These are phyloP conservation scores for Leptatherina wallacei DNA, from an alignment of 2,797 vertebrate genomes.

Conservation along the genomic window DNA sequence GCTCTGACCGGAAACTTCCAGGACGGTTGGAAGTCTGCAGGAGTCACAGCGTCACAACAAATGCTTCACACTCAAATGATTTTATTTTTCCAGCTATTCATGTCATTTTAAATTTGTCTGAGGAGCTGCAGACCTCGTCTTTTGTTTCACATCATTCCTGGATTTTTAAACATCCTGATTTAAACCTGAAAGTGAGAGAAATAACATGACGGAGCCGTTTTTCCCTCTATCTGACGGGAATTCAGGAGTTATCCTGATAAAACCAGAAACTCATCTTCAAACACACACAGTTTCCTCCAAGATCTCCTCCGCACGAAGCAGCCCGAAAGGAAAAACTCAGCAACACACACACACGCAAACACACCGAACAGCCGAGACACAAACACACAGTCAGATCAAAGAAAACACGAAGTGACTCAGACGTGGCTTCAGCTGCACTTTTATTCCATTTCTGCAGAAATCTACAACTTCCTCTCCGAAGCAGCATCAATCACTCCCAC, in stretches of 20 bases:
- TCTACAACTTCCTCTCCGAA: neutral
- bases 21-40: neutral
- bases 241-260: too few relatives aligned
- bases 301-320: too few relatives aligned
- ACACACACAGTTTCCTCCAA: neutral
- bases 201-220: neutral
- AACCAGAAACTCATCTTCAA: too few relatives aligned
- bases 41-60: too few relatives aligned
- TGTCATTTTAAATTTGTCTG: neutral
- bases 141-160: neutral
- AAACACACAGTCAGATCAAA: neutral
- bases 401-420: too few relatives aligned
- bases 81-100: neutral
- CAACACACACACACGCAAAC: neutral
- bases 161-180: too few relatives aligned
- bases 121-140: too few relatives aligned
- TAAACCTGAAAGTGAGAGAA: neutral
- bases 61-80: neutral
- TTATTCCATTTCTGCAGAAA: neutral
- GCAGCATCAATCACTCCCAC: neutral
- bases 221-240: too few relatives aligned
- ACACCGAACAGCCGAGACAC: neutral
- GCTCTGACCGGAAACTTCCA: neutral
- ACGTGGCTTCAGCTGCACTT: neutral
- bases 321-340: neutral